Evolutionary conservation across 92 coral and sea anemone species (phyloP).

Genomic region (Micromussa lordhowensis): DNA sequence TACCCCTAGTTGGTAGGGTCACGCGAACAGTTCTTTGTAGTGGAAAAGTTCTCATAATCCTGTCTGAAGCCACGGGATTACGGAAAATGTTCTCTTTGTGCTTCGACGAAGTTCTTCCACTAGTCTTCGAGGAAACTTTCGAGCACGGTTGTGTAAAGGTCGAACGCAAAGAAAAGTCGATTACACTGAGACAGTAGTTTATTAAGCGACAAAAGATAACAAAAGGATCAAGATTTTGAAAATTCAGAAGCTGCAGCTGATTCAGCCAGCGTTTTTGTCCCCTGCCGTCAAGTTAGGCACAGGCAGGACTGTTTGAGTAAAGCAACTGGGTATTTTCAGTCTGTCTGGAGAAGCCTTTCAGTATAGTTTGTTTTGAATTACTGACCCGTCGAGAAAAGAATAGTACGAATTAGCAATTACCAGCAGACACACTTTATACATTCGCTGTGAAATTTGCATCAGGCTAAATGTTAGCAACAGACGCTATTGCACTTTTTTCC

Average conservation of each 20-base stretch:
- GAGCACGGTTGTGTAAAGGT: not conserved
- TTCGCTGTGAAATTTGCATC: not conserved
- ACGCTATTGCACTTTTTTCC: not conserved
- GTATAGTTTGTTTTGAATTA: not conserved
- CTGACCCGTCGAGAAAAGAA: not conserved
- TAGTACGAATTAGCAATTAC: not conserved
- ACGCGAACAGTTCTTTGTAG: slow-evolving; percentile 29
- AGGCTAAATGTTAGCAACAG: not conserved
- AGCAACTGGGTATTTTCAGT: not conserved
- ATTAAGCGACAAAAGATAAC: not conserved
- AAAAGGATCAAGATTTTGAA: not conserved
- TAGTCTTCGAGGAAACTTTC: not conserved
- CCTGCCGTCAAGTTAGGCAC: not conserved
- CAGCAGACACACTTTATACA: not conserved
- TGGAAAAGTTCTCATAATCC: not conserved
- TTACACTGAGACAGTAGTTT: not conserved
- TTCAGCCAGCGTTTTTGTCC: not conserved
- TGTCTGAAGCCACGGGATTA: not conserved
- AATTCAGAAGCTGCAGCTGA: not conserved
- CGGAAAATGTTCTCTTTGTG: not conserved
- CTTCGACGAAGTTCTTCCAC: not conserved
- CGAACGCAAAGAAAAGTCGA: slow-evolving; percentile 5
- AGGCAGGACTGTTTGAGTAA: not conserved
- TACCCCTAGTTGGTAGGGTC: not conserved
- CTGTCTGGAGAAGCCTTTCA: not conserved